phyloP scores from a whole-genome alignment of 2,113 vertebrate genomes.

The Coryphaenoides rupestris region DNA sequence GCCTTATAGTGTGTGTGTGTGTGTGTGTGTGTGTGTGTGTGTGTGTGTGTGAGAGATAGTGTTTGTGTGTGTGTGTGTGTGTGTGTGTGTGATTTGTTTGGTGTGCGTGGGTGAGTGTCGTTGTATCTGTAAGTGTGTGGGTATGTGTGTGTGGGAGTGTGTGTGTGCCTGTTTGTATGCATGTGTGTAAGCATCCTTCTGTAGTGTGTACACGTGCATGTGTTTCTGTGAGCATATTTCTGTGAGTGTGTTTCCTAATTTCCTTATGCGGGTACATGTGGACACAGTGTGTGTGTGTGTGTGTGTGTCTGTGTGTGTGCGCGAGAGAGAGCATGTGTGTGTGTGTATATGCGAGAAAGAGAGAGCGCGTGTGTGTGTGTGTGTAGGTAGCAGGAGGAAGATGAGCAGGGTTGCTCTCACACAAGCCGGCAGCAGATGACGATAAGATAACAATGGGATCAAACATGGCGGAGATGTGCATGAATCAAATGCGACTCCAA shows the following conservation, averaged over 20 bases:
- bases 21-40: conserved; percentile 1
- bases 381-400: too few relatives aligned
- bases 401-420: neutral
- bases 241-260: neutral
- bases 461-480: neutral
- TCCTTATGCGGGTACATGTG: too few relatives aligned
- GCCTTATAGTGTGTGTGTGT: neutral
- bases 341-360: neutral
- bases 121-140: neutral
- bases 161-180: neutral
- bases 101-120: neutral
- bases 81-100: neutral
- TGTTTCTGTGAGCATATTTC: neutral
- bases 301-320: neutral
- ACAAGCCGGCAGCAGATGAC: neutral
- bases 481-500: neutral
- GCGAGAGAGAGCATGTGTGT: neutral
- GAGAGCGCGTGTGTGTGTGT: neutral
- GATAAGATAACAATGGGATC: neutral
- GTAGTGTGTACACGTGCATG: too few relatives aligned
- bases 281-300: neutral
- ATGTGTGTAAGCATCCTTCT: too few relatives aligned
- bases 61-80: neutral
- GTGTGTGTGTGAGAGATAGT: neutral
- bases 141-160: neutral